phyloP scores from a whole-genome alignment of 1,140 invertebrate genomes.

The Physella acuta region DNA sequence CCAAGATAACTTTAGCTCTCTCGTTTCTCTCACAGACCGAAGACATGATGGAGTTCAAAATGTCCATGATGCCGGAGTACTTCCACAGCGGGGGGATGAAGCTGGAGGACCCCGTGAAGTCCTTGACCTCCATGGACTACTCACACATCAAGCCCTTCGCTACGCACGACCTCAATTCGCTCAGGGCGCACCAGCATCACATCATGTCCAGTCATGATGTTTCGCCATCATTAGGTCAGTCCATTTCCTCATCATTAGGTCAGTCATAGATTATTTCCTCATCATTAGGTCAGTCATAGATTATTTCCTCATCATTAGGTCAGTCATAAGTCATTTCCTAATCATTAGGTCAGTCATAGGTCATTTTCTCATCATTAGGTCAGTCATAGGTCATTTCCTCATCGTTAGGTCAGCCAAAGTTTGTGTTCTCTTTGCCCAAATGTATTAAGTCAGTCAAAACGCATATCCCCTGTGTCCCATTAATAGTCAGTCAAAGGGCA shows the following conservation, averaged over 20 bases:
- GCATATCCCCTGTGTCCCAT: too few species aligned
- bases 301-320: background rate
- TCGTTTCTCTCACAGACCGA: background rate
- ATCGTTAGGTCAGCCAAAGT: too few species aligned
- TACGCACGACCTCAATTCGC: background rate
- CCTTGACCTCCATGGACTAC: background rate
- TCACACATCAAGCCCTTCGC: background rate
- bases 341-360: background rate
- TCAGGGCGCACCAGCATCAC: constrained; percentile 1
- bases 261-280: background rate
- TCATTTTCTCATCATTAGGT: background rate
- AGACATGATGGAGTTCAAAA: constrained; percentile 21
- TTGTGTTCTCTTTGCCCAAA: too few species aligned
- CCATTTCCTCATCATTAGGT: background rate
- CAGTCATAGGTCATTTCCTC: background rate
- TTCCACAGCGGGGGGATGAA: constrained; percentile 13
- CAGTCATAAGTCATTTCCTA: background rate
- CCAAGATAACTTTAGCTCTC: background rate
- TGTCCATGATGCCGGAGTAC: constrained; percentile 23
- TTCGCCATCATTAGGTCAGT: too few species aligned
- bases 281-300: background rate
- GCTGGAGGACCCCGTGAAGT: constrained; percentile 9
- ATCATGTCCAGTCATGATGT: background rate
- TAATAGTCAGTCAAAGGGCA: too few species aligned
- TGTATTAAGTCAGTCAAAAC: too few species aligned